Percentiles rank a stretch among this genome's conserved stretches.
These are phyloP conservation scores for Aegithalos caudatus DNA, from an alignment of 2,113 vertebrate species.

Conservation along the genomic window DNA sequence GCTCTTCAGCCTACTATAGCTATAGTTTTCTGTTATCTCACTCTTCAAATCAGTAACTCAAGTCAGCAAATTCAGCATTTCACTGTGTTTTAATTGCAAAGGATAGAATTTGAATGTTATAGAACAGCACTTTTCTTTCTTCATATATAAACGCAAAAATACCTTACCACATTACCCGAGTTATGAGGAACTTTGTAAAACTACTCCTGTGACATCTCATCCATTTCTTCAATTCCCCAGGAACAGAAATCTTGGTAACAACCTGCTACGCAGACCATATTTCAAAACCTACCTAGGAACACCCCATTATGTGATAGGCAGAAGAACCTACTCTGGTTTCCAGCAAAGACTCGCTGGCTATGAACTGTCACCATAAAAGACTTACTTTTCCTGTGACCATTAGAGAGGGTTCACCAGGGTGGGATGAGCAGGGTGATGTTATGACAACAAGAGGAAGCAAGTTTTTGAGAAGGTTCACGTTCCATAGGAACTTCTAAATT, in stretches of 20 bases:
- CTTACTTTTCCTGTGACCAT: not conserved
- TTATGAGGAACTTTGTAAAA: not conserved
- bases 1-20: not conserved
- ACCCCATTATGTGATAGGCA: rapidly evolving
- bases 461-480: not conserved
- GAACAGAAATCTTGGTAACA: not conserved
- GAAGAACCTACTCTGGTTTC: not conserved
- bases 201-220: not conserved
- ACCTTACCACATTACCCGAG: not conserved
- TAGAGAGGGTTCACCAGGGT: not conserved
- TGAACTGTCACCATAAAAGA: not conserved
- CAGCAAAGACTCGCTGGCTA: not conserved
- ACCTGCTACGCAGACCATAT: not conserved
- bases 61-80: not conserved
- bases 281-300: not conserved
- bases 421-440: not conserved
- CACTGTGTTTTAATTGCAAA: not conserved
- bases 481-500: not conserved
- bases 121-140: not conserved
- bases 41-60: not conserved
- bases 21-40: not conserved
- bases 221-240: not conserved
- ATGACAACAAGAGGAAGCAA: not conserved
- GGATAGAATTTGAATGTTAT: not conserved
- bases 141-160: not conserved